Base-by-base conservation (phyloP, 2,113 vertebrate species). In the Cryptotis parvus region DNA sequence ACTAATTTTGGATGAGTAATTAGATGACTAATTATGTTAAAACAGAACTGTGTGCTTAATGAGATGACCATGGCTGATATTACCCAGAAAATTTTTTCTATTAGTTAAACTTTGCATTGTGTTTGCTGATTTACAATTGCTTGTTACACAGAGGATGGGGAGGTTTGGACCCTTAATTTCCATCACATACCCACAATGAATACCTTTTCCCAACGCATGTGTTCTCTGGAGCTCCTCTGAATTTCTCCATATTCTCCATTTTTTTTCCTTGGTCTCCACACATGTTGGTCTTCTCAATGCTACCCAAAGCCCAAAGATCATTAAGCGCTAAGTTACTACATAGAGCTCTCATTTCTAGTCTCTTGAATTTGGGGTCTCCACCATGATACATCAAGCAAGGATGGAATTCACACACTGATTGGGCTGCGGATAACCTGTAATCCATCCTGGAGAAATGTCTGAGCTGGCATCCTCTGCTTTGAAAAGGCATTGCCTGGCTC, bases 1-100 rank as follows among this genome's bases (percentile, higher is more conserved):
- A 72, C 91, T 96, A 92, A 92, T 96, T 97, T 97, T 94, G 95
- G 82, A 75, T 52, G 91, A 96, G 75, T 73, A 97, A 85, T 94
- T 95, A 93, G 92, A 96, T 90, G 80, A 79, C 94, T 95, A 95
- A 94, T 97, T 95, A 96, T 90, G 52, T 52, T 77, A 93, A 97
- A 96, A 95, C 91, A 81, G 70, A 94, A 75, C 20, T 61, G 0
- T 33, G 33, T 89, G 58, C 75, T 94, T 96, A 94, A 95, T 96
- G 91, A 95, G 33, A 45, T 94, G 39, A 37, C 70, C 45, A 66
- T 33, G 70, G 85, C 66, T 84, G 92, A 26, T 33, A 43, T 45
- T 18, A 26, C 35, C 82, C 88, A 29, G 27, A 88, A 68, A 63
- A 49, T 31, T 39, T 70, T 82, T 75, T 94, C n/a, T 90, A n/a